Evolutionary conservation across 2,888 invertebrate genomes (phyloP).

Genomic region (Gortyna flavago): DNA sequence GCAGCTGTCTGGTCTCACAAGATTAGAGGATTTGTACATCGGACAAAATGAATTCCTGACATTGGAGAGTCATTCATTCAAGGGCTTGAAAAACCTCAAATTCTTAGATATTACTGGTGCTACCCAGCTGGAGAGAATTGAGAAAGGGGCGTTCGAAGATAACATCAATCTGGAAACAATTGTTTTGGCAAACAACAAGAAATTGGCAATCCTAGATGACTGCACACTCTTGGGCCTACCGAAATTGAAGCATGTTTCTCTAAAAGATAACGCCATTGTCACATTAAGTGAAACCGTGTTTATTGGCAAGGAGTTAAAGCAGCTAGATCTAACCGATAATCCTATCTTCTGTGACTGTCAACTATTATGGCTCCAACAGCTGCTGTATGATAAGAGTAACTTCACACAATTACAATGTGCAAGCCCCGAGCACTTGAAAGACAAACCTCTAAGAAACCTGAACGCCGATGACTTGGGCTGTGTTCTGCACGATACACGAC

Average conservation of each 20-base stretch:
- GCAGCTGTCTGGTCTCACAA: conserved; percentile 92
- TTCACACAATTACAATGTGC: conserved; percentile 93
- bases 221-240: conserved; percentile 94
- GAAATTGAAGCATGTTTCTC: conserved; percentile 93
- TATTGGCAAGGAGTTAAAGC: conserved; percentile 94
- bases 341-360: conserved; percentile 95
- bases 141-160: conserved; percentile 94
- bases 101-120: conserved; percentile 95
- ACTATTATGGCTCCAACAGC: conserved; percentile 94
- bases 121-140: conserved; percentile 92
- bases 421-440: conserved; percentile 93
- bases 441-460: conserved; percentile 92
- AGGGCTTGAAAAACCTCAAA: conserved; percentile 94
- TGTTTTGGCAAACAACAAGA: conserved; percentile 94
- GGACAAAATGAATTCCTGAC: conserved; percentile 95
- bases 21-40: conserved; percentile 94
- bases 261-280: conserved; percentile 94
- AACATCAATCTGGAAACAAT: conserved; percentile 95
- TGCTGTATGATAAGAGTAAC: conserved; percentile 92
- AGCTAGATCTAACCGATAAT: conserved; percentile 95
- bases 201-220: conserved; percentile 93
- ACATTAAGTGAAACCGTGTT: conserved; percentile 94
- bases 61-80: conserved; percentile 93
- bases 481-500: conserved; percentile 93
- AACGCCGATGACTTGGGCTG: conserved; percentile 95